Conservation (phyloP, 2,888 invertebrate genomes). For the Rhodophaea formosa region DNA sequence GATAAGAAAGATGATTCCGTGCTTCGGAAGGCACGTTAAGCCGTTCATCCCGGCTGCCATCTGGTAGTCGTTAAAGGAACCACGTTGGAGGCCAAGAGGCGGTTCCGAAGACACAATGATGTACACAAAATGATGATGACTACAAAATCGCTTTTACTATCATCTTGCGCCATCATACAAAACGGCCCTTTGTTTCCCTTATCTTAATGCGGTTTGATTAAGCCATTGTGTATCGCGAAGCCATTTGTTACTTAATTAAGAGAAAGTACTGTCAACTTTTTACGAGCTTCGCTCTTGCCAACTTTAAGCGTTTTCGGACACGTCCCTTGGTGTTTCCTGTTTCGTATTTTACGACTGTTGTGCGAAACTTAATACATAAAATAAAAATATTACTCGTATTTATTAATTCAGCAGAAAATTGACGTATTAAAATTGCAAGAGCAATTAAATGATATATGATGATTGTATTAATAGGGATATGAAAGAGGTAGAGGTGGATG, state of each 20-base stretch:
- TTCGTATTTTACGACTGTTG: conserved; percentile 6
- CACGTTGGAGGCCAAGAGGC: no score
- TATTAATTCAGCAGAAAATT: no score
- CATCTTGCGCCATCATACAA: conserved; percentile 30
- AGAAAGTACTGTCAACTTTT: conserved; percentile 32
- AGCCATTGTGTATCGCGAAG: conserved; percentile 66
- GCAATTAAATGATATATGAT: no score
- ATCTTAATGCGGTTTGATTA: conserved; percentile 70
- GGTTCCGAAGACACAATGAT: no score
- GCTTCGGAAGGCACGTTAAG: no score
- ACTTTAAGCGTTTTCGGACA: conserved; percentile 1
- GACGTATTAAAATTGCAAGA: no score
- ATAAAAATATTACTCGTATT: conserved; percentile 1
- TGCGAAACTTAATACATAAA: conserved; percentile 3
- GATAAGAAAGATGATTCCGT: no score
- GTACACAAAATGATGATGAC: no score
- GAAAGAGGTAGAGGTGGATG: no score
- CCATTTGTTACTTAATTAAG: conserved; percentile 65
- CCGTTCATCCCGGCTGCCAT: no score
- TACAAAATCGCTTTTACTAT: conserved; percentile 15
- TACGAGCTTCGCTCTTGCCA: background rate
- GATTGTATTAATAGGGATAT: no score
- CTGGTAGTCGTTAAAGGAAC: no score
- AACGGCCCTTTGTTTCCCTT: conserved; percentile 63
- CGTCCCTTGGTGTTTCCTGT: background rate